phyloP scores from a whole-genome alignment of 2,797 vertebrate genomes.

The Sebastes miniatus region DNA sequence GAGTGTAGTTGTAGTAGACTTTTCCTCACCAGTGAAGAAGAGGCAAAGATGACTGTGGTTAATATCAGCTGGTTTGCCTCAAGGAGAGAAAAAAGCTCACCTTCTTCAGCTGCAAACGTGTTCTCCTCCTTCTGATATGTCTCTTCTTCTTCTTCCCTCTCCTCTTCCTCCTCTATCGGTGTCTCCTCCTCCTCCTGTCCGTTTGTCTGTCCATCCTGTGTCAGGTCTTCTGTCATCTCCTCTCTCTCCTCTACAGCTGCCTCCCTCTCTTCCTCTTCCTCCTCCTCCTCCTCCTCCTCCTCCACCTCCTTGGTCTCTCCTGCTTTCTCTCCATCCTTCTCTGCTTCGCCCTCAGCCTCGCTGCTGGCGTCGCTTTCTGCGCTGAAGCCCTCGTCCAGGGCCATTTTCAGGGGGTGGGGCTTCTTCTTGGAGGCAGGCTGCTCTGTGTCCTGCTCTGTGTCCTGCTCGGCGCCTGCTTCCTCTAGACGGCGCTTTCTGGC shows the following conservation, averaged over 20 bases:
- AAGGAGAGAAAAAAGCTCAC: slow-evolving; percentile 1
- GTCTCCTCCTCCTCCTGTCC: slow-evolving; percentile 28
- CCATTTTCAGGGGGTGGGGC: slow-evolving; percentile 90
- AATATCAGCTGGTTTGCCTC: neutral
- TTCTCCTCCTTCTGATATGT: slow-evolving; percentile 40
- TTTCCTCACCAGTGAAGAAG: neutral
- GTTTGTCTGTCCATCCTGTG: slow-evolving; percentile 36
- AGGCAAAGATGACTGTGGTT: neutral
- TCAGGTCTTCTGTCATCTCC: slow-evolving; percentile 38
- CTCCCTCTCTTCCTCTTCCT: slow-evolving; percentile 34
- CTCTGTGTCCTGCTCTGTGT: slow-evolving; percentile 78
- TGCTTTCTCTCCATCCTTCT: slow-evolving; percentile 76
- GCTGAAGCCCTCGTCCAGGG: slow-evolving; percentile 91
- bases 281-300: neutral
- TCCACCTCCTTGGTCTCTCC: slow-evolving; percentile 34
- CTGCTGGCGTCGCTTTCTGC: slow-evolving; percentile 90
- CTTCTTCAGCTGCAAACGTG: slow-evolving; percentile 38
- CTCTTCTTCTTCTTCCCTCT: slow-evolving; percentile 21
- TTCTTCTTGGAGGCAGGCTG: slow-evolving; percentile 89
- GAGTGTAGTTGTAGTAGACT: neutral
- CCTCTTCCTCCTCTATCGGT: slow-evolving; percentile 33
- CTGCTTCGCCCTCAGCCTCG: slow-evolving; percentile 85
- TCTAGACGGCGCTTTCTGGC: slow-evolving; percentile 94
- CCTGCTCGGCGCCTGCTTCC: slow-evolving; percentile 81
- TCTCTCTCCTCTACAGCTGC: slow-evolving; percentile 26